These are phyloP conservation scores for Paradisaea rubra DNA, from an alignment of 2,113 vertebrate species.

Conservation along the genomic window DNA sequence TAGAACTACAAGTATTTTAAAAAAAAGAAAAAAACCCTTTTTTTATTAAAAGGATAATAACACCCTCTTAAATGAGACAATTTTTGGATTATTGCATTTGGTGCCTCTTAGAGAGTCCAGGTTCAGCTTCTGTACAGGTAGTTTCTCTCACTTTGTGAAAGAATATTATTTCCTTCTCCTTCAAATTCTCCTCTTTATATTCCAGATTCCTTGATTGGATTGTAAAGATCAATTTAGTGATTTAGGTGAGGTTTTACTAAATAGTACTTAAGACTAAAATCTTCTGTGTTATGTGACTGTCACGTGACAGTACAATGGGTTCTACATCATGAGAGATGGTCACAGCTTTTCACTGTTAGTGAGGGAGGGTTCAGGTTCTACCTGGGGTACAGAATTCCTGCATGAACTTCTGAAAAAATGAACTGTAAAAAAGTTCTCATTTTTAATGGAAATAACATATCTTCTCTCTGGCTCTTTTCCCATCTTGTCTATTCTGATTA, in stretches of 20 bases:
- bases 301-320: neutral
- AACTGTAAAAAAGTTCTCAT: neutral
- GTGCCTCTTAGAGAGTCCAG: neutral
- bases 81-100: neutral
- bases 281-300: neutral
- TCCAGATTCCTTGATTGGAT: neutral
- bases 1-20: neutral
- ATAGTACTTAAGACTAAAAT: neutral
- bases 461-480: neutral
- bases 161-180: neutral
- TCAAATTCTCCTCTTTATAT: neutral
- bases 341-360: neutral
- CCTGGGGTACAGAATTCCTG: neutral
- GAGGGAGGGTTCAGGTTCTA: neutral
- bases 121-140: neutral
- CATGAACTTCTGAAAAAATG: neutral
- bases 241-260: neutral
- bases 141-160: neutral
- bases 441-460: neutral
- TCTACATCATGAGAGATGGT: neutral
- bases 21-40: rapidly evolving
- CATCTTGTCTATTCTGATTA: neutral
- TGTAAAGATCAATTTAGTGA: neutral
- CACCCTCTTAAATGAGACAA: neutral
- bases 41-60: neutral